Conservation (phyloP, 2,797 vertebrate genomes). For the Austrolebias charrua region DNA sequence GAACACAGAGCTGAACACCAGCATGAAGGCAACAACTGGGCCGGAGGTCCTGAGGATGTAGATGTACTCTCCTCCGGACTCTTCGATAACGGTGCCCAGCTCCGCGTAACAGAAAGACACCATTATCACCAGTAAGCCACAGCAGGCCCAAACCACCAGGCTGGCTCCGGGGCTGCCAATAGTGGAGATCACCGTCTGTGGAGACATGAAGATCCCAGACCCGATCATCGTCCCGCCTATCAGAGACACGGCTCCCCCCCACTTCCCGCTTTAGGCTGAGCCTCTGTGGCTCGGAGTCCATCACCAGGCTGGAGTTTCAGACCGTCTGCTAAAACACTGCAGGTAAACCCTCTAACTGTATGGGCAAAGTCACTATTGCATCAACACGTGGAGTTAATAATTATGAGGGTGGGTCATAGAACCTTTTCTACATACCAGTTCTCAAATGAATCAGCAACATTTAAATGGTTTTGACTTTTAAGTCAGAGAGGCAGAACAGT, state of each 20-base stretch:
- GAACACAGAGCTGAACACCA: conserved; percentile 81
- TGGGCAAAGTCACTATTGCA: conserved; percentile 49
- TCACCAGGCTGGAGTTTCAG: conserved; percentile 5
- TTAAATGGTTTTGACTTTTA: too few species aligned
- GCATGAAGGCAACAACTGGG: conserved; percentile 83
- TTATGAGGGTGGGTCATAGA: conserved; percentile 36
- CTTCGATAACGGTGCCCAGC: conserved; percentile 85
- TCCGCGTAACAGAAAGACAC: conserved; percentile 87
- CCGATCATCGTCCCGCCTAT: conserved; percentile 87
- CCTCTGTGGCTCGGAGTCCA: conserved; percentile 47
- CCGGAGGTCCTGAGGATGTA: conserved; percentile 87
- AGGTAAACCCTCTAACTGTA: conserved; percentile 3
- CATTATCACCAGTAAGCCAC: conserved; percentile 80
- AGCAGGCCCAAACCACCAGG: conserved; percentile 83
- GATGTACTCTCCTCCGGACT: conserved; percentile 89
- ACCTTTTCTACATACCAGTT: too few species aligned
- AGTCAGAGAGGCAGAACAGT: too few species aligned
- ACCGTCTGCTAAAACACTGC: not conserved
- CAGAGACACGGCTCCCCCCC: conserved; percentile 82
- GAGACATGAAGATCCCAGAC: conserved; percentile 91
- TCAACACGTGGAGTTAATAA: conserved; percentile 63
- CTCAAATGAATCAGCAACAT: too few species aligned
- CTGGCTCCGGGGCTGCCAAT: conserved; percentile 87
- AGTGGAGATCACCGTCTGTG: conserved; percentile 81
- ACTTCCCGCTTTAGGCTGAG: conserved; percentile 82